Evolutionary conservation across 2,113 vertebrate genomes (phyloP).

Genomic region (Taxidea taxus): DNA sequence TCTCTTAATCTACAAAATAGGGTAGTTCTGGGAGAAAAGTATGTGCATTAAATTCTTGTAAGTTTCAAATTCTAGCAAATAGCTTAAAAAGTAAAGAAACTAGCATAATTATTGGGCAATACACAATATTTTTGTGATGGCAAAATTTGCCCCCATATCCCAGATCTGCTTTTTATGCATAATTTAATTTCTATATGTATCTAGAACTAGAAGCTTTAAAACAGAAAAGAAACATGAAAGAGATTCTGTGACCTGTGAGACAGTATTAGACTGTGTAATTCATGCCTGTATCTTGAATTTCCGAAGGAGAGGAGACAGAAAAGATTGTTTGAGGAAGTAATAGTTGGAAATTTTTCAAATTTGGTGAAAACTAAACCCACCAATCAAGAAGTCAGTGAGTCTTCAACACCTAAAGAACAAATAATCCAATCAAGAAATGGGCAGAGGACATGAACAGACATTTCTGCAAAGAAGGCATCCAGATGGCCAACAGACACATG

Average conservation of each 20-base stretch:
- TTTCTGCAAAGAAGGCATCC: too few species aligned
- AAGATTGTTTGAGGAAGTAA: conserved; percentile 26
- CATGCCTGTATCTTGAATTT: neutral
- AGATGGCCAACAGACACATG: too few species aligned
- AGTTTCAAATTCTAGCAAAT: neutral
- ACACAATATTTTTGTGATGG: neutral
- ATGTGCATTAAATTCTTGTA: neutral
- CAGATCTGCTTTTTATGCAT: neutral
- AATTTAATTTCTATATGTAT: neutral
- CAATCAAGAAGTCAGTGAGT: neutral
- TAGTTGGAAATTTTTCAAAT: neutral
- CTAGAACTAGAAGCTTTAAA: neutral
- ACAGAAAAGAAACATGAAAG: neutral
- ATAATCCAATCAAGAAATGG: too few species aligned
- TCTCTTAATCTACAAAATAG: neutral
- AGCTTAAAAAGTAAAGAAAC: neutral
- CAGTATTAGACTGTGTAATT: neutral
- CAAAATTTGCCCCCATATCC: neutral
- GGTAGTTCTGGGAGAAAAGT: neutral
- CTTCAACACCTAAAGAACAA: too few species aligned
- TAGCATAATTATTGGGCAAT: neutral
- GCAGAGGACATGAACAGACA: too few species aligned
- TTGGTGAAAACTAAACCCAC: neutral
- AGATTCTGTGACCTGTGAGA: neutral
- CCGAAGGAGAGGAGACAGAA: neutral